phyloP scores from a whole-genome alignment of 2,113 vertebrate genomes.

The Rhinopomastus cyanomelas region DNA sequence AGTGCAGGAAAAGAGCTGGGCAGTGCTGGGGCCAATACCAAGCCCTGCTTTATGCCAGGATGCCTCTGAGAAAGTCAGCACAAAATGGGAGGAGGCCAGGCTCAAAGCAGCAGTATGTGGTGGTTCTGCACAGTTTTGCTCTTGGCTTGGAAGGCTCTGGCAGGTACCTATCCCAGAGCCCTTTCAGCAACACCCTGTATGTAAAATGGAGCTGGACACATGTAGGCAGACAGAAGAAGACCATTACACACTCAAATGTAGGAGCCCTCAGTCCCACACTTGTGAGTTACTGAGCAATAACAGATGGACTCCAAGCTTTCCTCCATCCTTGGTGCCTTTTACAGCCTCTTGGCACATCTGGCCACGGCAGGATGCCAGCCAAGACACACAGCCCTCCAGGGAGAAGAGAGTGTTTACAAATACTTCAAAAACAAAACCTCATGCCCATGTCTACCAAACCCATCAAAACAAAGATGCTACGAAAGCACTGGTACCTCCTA shows the following conservation, averaged over 20 bases:
- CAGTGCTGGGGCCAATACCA: accelerated
- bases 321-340: background rate
- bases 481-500: background rate
- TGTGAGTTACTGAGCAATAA: accelerated
- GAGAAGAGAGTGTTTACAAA: background rate
- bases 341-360: background rate
- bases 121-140: background rate
- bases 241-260: background rate
- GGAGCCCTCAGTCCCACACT: background rate
- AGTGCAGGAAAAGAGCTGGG: background rate
- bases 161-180: background rate
- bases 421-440: background rate
- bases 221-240: background rate
- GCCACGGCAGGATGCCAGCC: background rate
- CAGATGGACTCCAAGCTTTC: background rate
- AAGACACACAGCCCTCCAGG: background rate
- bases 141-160: background rate
- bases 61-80: background rate
- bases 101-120: background rate
- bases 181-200: background rate
- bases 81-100: background rate
- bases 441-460: background rate
- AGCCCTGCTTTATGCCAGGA: background rate
- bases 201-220: background rate
- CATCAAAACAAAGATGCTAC: slow-evolving; percentile 17